phyloP scores from a whole-genome alignment of 2,113 vertebrate genomes.

The Saccopteryx leptura region DNA sequence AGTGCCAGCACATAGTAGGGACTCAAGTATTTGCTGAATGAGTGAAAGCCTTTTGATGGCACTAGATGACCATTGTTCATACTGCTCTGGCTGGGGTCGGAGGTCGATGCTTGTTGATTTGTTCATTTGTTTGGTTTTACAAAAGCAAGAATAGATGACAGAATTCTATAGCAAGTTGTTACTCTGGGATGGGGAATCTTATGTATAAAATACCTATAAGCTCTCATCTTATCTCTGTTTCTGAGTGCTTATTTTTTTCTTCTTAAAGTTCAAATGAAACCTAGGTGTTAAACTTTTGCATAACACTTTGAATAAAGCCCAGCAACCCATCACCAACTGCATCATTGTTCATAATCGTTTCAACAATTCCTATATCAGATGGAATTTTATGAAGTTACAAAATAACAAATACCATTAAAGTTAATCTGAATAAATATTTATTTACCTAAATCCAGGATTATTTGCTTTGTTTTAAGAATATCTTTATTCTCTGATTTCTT shows the following conservation, averaged over 20 bases:
- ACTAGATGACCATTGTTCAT: neutral
- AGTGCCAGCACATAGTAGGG: neutral
- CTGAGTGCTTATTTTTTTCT: neutral
- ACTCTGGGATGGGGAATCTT: neutral
- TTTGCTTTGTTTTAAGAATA: neutral
- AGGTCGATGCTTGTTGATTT: neutral
- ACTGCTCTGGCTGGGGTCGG: neutral
- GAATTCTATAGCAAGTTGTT: neutral
- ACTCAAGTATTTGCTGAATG: neutral
- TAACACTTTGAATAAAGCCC: neutral
- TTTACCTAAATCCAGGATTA: neutral
- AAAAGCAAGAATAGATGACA: neutral
- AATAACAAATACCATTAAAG: neutral
- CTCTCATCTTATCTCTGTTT: neutral
- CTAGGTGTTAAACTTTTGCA: neutral
- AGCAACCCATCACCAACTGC: neutral
- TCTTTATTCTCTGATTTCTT: neutral
- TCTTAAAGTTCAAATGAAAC: conserved; percentile 9
- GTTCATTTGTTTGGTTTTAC: neutral
- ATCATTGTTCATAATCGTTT: neutral
- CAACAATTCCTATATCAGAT: neutral
- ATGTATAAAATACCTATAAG: neutral
- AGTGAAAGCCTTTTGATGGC: neutral
- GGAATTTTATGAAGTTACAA: neutral
- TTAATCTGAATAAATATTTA: neutral